Percentiles rank a stretch among this genome's conserved stretches.
Evolutionary conservation across 2,113 vertebrate genomes (phyloP).

Genomic region (Bucco capensis): DNA sequence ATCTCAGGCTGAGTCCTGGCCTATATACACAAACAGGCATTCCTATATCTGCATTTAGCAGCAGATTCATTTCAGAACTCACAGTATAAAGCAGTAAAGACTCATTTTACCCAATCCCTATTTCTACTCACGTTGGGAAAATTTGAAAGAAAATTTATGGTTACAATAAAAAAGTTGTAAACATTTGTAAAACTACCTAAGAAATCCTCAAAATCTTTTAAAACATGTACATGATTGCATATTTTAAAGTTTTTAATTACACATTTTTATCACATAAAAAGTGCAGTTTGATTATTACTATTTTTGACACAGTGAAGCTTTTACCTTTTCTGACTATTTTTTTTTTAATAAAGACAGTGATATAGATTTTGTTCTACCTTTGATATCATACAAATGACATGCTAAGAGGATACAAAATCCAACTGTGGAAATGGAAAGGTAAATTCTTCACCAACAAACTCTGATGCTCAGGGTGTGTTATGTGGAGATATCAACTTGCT

Average conservation of each 20-base stretch:
- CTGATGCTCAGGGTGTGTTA: not conserved
- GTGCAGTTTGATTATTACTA: not conserved
- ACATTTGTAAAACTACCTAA: not conserved
- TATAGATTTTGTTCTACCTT: not conserved
- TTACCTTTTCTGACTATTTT: not conserved
- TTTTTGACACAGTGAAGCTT: not conserved
- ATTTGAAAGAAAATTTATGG: not conserved
- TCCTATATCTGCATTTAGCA: not conserved
- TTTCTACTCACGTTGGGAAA: not conserved
- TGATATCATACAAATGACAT: not conserved
- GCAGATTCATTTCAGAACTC: not conserved
- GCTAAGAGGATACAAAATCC: not conserved
- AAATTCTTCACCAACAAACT: not conserved
- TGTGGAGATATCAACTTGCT: not conserved
- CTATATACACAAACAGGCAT: not conserved
- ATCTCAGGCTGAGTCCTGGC: not conserved
- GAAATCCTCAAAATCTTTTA: not conserved
- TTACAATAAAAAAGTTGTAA: not conserved
- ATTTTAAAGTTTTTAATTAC: not conserved
- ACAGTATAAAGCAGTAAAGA: not conserved
- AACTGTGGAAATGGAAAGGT: not conserved
- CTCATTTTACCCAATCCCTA: not conserved
- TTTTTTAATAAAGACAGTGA: not conserved
- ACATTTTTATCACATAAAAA: not conserved
- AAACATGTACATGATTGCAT: not conserved